phyloP scores from a whole-genome alignment of 2,888 invertebrate genomes.

The Spodoptera littoralis region DNA sequence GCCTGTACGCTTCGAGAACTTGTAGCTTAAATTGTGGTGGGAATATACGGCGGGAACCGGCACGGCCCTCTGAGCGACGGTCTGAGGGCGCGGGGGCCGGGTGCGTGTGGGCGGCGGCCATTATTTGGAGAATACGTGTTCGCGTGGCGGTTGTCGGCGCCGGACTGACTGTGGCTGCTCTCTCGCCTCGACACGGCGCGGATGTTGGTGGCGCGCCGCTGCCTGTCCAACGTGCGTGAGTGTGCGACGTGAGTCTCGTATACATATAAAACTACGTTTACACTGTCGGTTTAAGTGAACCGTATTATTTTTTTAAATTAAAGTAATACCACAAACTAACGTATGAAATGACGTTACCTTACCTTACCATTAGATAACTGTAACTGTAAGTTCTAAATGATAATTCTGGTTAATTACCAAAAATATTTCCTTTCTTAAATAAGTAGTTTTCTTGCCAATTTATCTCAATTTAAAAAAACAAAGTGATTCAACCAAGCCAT shows the following conservation, averaged over 20 bases:
- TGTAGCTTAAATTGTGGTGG: constrained; percentile 96
- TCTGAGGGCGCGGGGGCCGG: constrained; percentile 84
- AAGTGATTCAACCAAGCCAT: background rate
- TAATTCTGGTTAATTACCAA: too few species aligned
- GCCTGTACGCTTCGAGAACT: constrained; percentile 95
- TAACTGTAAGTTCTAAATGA: too few species aligned
- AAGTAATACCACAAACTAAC: too few species aligned
- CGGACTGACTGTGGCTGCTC: constrained; percentile 85
- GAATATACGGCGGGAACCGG: constrained; percentile 96
- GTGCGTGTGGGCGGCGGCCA: constrained; percentile 86
- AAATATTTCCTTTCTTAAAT: too few species aligned
- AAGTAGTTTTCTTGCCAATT: too few species aligned
- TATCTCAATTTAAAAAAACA: too few species aligned
- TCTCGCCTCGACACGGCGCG: constrained; percentile 74
- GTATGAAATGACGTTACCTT: too few species aligned
- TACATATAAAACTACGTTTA: constrained; percentile 70
- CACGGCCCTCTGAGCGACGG: constrained; percentile 88
- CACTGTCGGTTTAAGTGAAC: constrained; percentile 43
- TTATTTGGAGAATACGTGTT: constrained; percentile 74
- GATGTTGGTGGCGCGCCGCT: constrained; percentile 87
- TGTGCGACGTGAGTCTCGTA: constrained; percentile 85
- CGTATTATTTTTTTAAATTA: background rate
- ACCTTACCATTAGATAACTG: too few species aligned
- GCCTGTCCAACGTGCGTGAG: constrained; percentile 84
- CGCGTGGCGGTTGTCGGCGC: constrained; percentile 86